A percentile compares a stretch with the other conserved stretches of the same genome.
These are phyloP conservation scores for Sesamia nonagrioides DNA, from an alignment of 1,140 invertebrate genomes.

Conservation along the genomic window DNA sequence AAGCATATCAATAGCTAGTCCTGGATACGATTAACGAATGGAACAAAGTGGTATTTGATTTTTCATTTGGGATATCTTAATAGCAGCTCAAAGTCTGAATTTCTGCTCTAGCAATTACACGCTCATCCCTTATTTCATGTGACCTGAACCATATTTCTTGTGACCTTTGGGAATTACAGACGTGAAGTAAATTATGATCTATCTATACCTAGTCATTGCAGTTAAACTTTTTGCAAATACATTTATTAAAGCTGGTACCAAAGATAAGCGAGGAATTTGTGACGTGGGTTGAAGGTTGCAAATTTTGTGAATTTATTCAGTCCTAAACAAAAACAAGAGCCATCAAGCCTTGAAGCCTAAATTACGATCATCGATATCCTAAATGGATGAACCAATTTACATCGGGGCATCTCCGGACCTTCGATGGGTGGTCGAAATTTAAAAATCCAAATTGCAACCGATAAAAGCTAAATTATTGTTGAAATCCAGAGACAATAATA, in stretches of 20 bases:
- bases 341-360: constrained; percentile 11
- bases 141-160: too few relatives aligned
- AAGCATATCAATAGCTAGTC: too few relatives aligned
- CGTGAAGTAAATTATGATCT: too few relatives aligned
- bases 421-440: constrained; percentile 47
- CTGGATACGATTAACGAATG: too few relatives aligned
- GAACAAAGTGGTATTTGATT: too few relatives aligned
- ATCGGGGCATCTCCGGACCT: constrained; percentile 9
- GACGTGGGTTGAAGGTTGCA: background rate
- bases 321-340: constrained; percentile 1
- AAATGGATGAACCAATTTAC: constrained; percentile 45
- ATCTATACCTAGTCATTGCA: too few relatives aligned
- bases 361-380: constrained; percentile 26
- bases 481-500: constrained; percentile 38
- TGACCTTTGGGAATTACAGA: too few relatives aligned
- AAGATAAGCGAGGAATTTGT: background rate
- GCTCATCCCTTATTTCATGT: too few relatives aligned
- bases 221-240: background rate
- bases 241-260: background rate
- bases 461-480: constrained; percentile 47
- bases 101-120: too few relatives aligned
- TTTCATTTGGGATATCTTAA: too few relatives aligned
- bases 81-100: too few relatives aligned
- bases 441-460: constrained; percentile 33
- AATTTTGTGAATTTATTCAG: constrained; percentile 21